A percentile compares a stretch with the other conserved stretches of the same genome.
Conservation (phyloP, 2,797 vertebrate genomes). For the Nasua narica region DNA sequence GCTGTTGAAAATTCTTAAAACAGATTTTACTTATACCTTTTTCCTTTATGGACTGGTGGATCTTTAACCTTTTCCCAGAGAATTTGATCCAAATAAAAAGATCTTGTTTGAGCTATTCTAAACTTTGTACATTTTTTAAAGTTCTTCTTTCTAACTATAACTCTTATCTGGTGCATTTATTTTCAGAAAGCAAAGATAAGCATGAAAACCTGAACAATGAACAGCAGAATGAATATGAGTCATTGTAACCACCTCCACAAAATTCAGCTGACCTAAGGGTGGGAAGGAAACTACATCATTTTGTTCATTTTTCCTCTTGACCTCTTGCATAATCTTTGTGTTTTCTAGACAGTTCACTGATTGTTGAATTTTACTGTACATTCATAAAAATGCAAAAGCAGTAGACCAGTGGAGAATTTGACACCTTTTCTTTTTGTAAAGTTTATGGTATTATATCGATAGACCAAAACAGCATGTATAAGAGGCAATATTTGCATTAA, state of each 20-base stretch:
- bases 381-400: constrained; percentile 1
- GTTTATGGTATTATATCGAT: constrained; percentile 66
- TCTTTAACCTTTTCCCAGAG: constrained; percentile 12
- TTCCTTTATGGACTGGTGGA: not conserved
- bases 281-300: constrained; percentile 69
- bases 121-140: not conserved
- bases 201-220: constrained; percentile 92
- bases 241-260: constrained; percentile 59
- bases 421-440: constrained; percentile 69
- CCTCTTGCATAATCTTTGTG: constrained; percentile 65
- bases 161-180: constrained; percentile 58
- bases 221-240: constrained; percentile 32
- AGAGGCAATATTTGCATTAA: constrained; percentile 63
- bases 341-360: constrained; percentile 72
- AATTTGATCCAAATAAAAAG: not conserved
- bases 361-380: constrained; percentile 68
- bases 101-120: not conserved
- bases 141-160: not conserved
- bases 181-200: constrained; percentile 97
- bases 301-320: constrained; percentile 74
- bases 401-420: not conserved
- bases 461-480: constrained; percentile 70
- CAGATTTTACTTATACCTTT: not conserved
- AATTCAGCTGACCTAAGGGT: constrained; percentile 58
- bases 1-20: not conserved